A percentile compares a stretch with the other conserved stretches of the same genome.
Evolutionary conservation across 2,797 vertebrate genomes (phyloP).

Genomic region (Paedocypris micromegethes): DNA sequence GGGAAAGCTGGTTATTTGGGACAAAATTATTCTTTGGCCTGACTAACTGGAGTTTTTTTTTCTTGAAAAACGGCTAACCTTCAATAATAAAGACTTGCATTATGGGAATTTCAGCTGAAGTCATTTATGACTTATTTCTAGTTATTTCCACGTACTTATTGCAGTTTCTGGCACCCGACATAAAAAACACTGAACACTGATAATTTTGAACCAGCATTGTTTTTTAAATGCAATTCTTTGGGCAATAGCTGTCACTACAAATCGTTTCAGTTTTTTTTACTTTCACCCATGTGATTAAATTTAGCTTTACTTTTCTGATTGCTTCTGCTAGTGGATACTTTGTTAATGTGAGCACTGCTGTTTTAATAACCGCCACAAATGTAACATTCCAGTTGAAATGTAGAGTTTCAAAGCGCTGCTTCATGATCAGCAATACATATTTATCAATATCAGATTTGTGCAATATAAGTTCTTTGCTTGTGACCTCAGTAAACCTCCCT

Average conservation of each 20-base stretch:
- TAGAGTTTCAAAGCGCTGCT: slow-evolving; percentile 23
- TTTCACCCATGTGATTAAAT: slow-evolving; percentile 24
- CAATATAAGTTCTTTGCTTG: slow-evolving; percentile 1
- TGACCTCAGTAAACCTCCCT: slow-evolving; percentile 16
- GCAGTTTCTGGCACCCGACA: no score
- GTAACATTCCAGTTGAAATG: slow-evolving; percentile 7
- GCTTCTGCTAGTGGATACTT: not conserved
- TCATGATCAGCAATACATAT: slow-evolving; percentile 15
- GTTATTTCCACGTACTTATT: no score
- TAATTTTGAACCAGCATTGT: no score
- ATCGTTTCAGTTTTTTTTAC: not conserved
- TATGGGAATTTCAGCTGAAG: no score
- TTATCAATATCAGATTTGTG: slow-evolving; percentile 15
- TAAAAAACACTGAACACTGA: no score
- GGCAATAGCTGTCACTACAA: not conserved
- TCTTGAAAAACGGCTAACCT: no score
- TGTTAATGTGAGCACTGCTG: not conserved
- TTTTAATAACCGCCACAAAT: slow-evolving; percentile 6
- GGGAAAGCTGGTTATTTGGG: no score
- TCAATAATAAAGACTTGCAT: no score
- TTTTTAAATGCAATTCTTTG: no score
- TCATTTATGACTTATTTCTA: no score
- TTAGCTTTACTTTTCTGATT: slow-evolving; percentile 15
- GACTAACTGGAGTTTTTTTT: no score
- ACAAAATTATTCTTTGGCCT: no score